Evolutionary conservation across 2,113 vertebrate genomes (phyloP).

Genomic region (Gobio gobio): DNA sequence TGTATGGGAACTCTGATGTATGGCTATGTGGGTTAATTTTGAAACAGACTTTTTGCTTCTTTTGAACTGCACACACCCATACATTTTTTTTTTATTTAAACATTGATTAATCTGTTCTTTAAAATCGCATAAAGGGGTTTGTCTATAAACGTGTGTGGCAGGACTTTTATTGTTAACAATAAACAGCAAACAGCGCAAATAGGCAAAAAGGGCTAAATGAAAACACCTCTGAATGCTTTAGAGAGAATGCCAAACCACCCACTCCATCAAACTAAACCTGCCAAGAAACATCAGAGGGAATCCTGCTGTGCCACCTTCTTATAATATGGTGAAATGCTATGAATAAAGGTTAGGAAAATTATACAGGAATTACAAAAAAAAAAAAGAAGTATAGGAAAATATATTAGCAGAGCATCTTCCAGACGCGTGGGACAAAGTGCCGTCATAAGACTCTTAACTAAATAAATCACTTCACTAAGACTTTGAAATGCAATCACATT

Average conservation of each 20-base stretch:
- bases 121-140: conserved; percentile 10
- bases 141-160: conserved; percentile 45
- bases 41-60: not conserved
- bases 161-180: conserved; percentile 51
- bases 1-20: not conserved
- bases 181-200: conserved; percentile 24
- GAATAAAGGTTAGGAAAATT: conserved; percentile 52
- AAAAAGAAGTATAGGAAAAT: conserved; percentile 5
- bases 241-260: conserved; percentile 40
- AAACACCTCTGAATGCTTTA: conserved; percentile 19
- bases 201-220: conserved; percentile 8
- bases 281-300: conserved; percentile 53
- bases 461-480: not conserved
- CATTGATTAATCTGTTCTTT: conserved; percentile 3
- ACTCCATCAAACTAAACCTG: conserved; percentile 28
- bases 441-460: not conserved
- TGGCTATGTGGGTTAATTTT: not conserved
- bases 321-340: conserved; percentile 53
- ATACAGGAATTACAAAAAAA: conserved; percentile 41
- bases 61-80: not conserved
- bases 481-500: conserved; percentile 7
- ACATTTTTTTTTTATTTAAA: not conserved
- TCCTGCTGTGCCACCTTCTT: conserved; percentile 52
- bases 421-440: not conserved
- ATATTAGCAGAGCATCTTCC: conserved; percentile 3